Base-by-base conservation (phyloP, 2,888 invertebrate genomes). In the Pristionchus fissidentatus region DNA sequence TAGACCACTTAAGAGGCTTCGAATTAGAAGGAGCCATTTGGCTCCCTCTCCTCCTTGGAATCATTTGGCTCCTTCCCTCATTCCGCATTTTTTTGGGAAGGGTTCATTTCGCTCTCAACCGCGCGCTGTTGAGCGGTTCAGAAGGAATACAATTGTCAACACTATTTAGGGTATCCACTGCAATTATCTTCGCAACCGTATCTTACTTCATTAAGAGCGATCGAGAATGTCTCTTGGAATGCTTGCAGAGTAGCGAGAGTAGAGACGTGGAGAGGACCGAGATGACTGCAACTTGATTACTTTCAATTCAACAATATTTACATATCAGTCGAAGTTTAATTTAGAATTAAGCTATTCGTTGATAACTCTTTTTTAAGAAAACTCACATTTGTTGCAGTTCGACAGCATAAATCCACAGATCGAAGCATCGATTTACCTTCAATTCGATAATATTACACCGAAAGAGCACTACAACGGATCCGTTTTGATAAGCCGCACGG, bases 401-500 rank as follows among this genome's bases (percentile, higher is more conserved):
- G 62, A 98, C 94, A 43, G 97, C 97, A 94, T 98, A 97, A 93
- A 96, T 96, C 98, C 98, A 98, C 87, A 98, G 94, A 91, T 96
- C 95, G 87, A 97, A 96, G 93, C 97, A 98, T 26, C 94, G 83
- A 35, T 70, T 32, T 1, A 70, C 26, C 52, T 70, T 7, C 13
- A 52, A 49, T 10, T 19, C 8, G 46, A 29, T 13, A 29, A 22
- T 22, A 7, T 46, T 49, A 41, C 38, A 22, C 13, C 8, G 13
- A 7, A 41, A 22, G 10, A 35, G 38, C 10, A 10, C n/a, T 35
- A 8, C 19, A 35, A 8, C 8, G 10, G 13, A 10, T 35, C 8
- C 32, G 73, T 22, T 32, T 35, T 73, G 73, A 38, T 13, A 15
- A 8, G 66, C 7, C n/a, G n/a, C 8, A 60, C 13, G 29, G 29